Evolutionary conservation across 2,888 invertebrate species (phyloP).

Genomic region (Scaptomyza flava): DNA sequence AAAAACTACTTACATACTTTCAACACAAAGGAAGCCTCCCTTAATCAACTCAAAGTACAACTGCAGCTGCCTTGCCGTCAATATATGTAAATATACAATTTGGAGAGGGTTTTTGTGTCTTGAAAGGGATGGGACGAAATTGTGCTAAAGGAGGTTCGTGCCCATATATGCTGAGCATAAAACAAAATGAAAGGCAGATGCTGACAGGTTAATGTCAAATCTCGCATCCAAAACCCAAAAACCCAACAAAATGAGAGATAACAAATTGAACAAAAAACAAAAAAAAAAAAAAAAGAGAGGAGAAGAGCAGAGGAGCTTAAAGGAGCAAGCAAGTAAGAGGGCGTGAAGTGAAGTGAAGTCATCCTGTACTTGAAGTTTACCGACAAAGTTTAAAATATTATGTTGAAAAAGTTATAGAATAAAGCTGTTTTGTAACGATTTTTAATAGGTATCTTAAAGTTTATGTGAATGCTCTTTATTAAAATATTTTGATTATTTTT

Average conservation of each 20-base stretch:
- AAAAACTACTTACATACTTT: neutral
- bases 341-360: neutral
- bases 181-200: conserved; percentile 55
- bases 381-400: neutral
- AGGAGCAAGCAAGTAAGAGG: neutral
- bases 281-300: neutral
- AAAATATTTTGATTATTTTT: too few species aligned
- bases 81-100: conserved; percentile 2
- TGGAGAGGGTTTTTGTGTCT: neutral
- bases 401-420: too few species aligned
- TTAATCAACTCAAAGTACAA: conserved; percentile 13
- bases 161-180: conserved; percentile 48
- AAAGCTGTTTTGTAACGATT: too few species aligned
- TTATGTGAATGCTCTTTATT: too few species aligned
- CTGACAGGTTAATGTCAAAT: conserved; percentile 77
- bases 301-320: neutral
- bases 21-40: conserved; percentile 5
- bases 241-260: conserved; percentile 42
- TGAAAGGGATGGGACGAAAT: neutral
- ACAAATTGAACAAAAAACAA: too few species aligned
- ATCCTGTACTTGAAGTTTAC: conserved; percentile 4
- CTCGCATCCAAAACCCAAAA: conserved; percentile 56
- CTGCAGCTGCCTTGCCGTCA: neutral
- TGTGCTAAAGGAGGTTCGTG: conserved; percentile 9
- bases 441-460: too few species aligned